Evolutionary conservation across 2,797 vertebrate species (phyloP), one percentile per base, ranked within the genome.

Genomic region (Mormyrops boulengeri): DNA sequence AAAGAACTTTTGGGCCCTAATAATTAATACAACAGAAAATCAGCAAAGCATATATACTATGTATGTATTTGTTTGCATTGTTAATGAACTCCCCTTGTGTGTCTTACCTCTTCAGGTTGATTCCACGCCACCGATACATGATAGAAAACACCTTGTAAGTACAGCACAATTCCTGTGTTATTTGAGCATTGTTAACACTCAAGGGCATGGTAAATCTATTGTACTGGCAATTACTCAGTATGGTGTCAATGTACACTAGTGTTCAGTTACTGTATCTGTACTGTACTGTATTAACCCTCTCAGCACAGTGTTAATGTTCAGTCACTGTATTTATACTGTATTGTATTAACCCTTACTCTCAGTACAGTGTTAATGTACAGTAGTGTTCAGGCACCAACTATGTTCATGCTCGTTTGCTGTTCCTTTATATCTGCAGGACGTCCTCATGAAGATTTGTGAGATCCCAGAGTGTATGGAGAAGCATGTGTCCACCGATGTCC

Each of bases 331-430:
- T 41, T 85, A 49, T 49, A 34, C 82, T 82, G 3, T 44, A 6
- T 77, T 77, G 2, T 80, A 60, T 90, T 7, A n/a, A 89, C 55
- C 12, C 34, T 88, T 4, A 44, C 34, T 88, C 66, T 89, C 50
- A 60, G 88, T 85, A 80, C 50, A 55, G 17, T 55, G n/a, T 77
- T 57, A 55, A 84, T 85, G 82, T 85, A n/a, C 38, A 41, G 38
- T 44, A 80, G 38, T 80, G 38, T 80, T 80, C 73, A 80, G 73
- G 34, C 17, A 80, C 38, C 14, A 62, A 26, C 60, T 38, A 34
- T 73, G 30, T 34, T 69, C 26, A 34, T 69, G 30, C 26, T 69
- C 4, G 66, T 69, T 34, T 38, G 66, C 66, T 38, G 30, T 34
- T 69, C 34, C 62, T 69, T 73, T 38, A 2, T 73, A 49, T 49